phyloP scores from a whole-genome alignment of 2,113 vertebrate genomes.

The Scolopax mira region DNA sequence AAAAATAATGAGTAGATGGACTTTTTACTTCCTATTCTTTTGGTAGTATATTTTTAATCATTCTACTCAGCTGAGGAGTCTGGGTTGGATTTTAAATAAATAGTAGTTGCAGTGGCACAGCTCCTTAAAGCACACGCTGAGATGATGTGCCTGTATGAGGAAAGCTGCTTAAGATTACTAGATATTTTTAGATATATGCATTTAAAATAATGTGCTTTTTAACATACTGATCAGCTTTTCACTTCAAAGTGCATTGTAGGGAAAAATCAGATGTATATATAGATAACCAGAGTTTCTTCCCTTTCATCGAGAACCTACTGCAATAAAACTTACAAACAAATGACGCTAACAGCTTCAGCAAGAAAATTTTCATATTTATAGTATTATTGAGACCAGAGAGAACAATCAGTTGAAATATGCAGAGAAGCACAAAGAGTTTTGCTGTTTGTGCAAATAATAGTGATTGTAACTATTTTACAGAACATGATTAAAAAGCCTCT shows the following conservation, averaged over 20 bases:
- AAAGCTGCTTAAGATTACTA: not conserved
- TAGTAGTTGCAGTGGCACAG: not conserved
- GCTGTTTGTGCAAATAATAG: not conserved
- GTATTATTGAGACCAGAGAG: not conserved
- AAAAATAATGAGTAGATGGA: not conserved
- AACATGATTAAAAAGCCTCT: not conserved
- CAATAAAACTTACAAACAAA: not conserved
- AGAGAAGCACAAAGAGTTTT: not conserved
- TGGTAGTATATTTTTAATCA: not conserved
- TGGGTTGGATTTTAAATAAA: not conserved
- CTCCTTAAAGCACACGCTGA: not conserved
- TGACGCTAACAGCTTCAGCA: not conserved
- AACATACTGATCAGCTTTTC: not conserved
- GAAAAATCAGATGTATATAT: not conserved
- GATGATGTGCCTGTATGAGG: not conserved
- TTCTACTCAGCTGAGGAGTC: not conserved
- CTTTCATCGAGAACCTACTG: not conserved
- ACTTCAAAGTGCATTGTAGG: not conserved
- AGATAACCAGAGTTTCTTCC: not conserved
- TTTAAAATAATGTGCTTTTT: not conserved
- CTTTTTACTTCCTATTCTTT: not conserved
- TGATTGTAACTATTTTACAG: not conserved
- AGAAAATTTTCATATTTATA: not conserved
- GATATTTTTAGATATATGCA: not conserved
- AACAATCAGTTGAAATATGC: not conserved